These are phyloP conservation scores for Rhinogobius similis DNA, from an alignment of 2,113 vertebrate genomes.

Conservation along the genomic window DNA sequence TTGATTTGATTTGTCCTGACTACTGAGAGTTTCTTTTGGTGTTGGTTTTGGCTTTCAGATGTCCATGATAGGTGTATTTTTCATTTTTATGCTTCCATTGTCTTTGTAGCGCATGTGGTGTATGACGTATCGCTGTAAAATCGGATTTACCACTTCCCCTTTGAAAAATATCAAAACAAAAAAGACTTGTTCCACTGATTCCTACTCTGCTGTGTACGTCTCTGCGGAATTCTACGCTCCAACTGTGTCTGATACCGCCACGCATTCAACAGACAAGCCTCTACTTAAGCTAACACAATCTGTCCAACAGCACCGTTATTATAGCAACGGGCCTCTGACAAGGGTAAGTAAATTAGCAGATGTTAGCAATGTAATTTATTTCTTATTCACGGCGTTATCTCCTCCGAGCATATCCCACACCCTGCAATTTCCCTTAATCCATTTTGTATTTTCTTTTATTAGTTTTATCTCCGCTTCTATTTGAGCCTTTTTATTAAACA, in stretches of 20 bases:
- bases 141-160: background rate
- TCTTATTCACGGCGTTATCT: background rate
- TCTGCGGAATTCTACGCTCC: conserved; percentile 2
- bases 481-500: conserved; percentile 9
- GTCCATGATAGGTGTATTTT: too few species aligned
- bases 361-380: background rate
- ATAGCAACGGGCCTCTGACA: conserved; percentile 6
- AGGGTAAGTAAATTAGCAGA: conserved; percentile 5
- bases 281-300: background rate
- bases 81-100: too few species aligned
- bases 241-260: conserved; percentile 6
- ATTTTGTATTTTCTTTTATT: conserved; percentile 13
- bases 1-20: too few species aligned
- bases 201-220: conserved; percentile 8
- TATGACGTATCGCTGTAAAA: too few species aligned
- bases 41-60: too few species aligned
- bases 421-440: conserved; percentile 1
- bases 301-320: background rate
- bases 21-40: too few species aligned
- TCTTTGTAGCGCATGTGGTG: too few species aligned
- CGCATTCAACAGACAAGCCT: background rate
- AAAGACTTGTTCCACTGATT: conserved; percentile 28
- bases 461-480: background rate
- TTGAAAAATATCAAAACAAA: conserved; percentile 12
- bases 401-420: background rate